These are phyloP conservation scores for Nephila pilipes DNA, from an alignment of 1,140 invertebrate species.

Conservation along the genomic window DNA sequence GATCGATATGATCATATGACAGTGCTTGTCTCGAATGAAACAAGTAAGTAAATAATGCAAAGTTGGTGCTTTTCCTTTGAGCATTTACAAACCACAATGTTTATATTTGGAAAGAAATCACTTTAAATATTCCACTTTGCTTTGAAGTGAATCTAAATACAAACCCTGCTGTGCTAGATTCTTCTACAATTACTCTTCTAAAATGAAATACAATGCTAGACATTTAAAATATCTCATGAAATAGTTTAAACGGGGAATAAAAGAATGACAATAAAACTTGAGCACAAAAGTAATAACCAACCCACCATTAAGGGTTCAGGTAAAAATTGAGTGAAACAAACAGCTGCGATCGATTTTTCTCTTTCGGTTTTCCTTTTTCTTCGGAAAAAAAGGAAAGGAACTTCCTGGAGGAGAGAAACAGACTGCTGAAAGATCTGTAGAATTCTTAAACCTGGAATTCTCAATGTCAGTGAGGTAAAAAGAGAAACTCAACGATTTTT, in stretches of 20 bases:
- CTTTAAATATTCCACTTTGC: constrained; percentile 11
- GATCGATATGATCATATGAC: too few species aligned
- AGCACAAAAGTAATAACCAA: constrained; percentile 52
- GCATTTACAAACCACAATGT: background rate
- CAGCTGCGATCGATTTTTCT: constrained; percentile 49
- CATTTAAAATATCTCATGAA: background rate
- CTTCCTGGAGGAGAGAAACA: constrained; percentile 43
- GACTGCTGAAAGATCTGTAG: constrained; percentile 58
- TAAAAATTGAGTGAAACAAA: constrained; percentile 68
- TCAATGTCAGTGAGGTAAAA: constrained; percentile 70
- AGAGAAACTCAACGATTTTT: constrained; percentile 70
- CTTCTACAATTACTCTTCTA: background rate
- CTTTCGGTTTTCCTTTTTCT: background rate
- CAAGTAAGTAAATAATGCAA: too few species aligned
- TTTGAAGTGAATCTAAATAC: background rate
- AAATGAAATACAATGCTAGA: background rate
- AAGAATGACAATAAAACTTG: constrained; percentile 36
- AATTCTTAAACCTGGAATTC: constrained; percentile 70
- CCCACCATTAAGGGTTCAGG: constrained; percentile 23
- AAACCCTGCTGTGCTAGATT: background rate
- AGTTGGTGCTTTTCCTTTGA: background rate
- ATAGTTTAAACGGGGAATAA: background rate
- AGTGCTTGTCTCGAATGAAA: too few species aligned
- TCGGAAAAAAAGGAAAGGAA: background rate
- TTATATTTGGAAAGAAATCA: constrained; percentile 11